Evolutionary conservation across 1,140 invertebrate species (phyloP).

Genomic region (Scaptomyza montana): DNA sequence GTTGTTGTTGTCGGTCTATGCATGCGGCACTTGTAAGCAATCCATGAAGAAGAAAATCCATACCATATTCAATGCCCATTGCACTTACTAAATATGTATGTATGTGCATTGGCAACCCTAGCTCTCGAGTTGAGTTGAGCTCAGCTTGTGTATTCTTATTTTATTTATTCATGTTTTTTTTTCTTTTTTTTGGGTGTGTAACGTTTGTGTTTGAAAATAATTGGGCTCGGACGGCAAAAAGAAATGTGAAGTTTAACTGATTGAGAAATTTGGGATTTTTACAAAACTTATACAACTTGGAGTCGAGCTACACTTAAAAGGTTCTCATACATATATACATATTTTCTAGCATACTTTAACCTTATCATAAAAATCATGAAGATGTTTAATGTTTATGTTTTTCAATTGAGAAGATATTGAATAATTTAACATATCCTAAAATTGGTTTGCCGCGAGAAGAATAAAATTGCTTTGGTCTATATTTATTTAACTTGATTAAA

Average conservation of each 20-base stretch:
- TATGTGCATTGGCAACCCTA: conserved; percentile 15
- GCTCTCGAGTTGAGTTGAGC: conserved; percentile 10
- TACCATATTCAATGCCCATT: conserved; percentile 7
- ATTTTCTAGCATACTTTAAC: too few species aligned
- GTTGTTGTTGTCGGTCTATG: conserved; percentile 26
- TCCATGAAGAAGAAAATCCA: not conserved
- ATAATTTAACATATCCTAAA: too few species aligned
- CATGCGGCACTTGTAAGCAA: conserved; percentile 26
- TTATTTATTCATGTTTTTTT: not conserved
- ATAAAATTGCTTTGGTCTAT: too few species aligned
- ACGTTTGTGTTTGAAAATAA: conserved; percentile 6
- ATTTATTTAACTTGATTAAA: too few species aligned
- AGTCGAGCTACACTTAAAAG: not conserved
- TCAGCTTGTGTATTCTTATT: conserved; percentile 2
- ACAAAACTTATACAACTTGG: too few species aligned
- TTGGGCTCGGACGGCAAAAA: conserved; percentile 6
- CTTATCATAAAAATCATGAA: too few species aligned
- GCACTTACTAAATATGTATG: not conserved
- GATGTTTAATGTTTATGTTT: too few species aligned
- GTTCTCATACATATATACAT: not conserved
- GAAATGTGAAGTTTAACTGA: not conserved
- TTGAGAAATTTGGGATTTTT: not conserved
- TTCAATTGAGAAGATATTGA: too few species aligned
- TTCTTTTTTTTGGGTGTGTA: not conserved
- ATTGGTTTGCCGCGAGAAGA: too few species aligned